phyloP scores from a whole-genome alignment of 1,140 invertebrate genomes.

The Drosophila lacteicornis region DNA sequence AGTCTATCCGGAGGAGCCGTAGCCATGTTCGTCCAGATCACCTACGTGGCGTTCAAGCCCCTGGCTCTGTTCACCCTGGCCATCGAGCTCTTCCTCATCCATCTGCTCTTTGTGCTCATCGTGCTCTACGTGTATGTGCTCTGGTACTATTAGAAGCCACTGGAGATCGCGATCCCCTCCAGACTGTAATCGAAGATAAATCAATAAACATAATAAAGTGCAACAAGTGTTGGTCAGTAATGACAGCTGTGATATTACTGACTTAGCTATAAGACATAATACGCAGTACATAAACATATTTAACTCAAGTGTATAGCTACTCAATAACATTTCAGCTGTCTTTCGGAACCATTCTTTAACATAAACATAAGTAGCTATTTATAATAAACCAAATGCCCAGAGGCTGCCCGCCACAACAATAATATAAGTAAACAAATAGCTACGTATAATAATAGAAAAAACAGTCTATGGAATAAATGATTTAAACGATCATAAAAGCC shows the following conservation, averaged over 20 bases:
- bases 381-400: neutral
- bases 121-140: conserved; percentile 75
- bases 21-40: conserved; percentile 71
- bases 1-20: neutral
- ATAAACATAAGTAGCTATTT: neutral
- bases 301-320: neutral
- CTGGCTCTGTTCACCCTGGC: conserved; percentile 70
- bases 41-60: conserved; percentile 64
- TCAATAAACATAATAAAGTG: neutral
- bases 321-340: neutral
- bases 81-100: conserved; percentile 78
- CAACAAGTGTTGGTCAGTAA: neutral
- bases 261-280: neutral
- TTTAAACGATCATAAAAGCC: neutral
- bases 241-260: neutral
- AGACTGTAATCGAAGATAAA: neutral
- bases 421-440: neutral
- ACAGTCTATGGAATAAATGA: neutral
- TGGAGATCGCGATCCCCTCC: neutral
- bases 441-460: neutral
- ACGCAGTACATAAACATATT: neutral
- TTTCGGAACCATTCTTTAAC: neutral
- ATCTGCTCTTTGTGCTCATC: conserved; percentile 75
- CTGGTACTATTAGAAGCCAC: conserved; percentile 58
- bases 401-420: neutral